A percentile compares a stretch with the other conserved stretches of the same genome.
Evolutionary conservation across 2,888 invertebrate species (phyloP).

Genomic region (Sarcophaga subvicina): DNA sequence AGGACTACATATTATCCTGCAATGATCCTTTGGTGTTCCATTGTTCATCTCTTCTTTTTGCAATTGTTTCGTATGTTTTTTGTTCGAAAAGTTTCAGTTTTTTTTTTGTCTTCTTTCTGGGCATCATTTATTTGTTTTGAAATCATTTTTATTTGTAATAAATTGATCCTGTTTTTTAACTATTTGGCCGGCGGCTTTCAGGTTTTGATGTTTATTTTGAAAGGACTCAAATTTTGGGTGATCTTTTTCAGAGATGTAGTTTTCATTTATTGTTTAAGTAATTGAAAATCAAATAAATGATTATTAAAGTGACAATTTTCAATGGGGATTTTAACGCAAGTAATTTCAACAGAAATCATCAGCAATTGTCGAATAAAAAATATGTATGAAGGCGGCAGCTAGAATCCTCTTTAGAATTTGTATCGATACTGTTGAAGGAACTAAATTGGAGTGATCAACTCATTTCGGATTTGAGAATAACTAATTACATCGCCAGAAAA

Average conservation of each 20-base stretch:
- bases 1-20: constrained; percentile 29
- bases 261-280: constrained; percentile 5
- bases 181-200: constrained; percentile 28
- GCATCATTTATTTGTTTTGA: constrained; percentile 16
- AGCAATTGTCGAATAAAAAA: no score
- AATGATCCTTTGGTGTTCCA: constrained; percentile 56
- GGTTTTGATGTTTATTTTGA: constrained; percentile 29
- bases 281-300: constrained; percentile 27
- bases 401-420: no score
- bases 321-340: constrained; percentile 28
- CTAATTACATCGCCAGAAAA: no score
- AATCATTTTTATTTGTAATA: constrained; percentile 43
- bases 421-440: no score
- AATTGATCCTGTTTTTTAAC: constrained; percentile 40
- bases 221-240: constrained; percentile 30
- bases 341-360: not conserved
- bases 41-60: constrained; percentile 52
- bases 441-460: no score
- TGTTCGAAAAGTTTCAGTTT: not conserved
- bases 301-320: constrained; percentile 30
- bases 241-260: not conserved
- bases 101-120: constrained; percentile 4
- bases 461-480: no score
- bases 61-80: constrained; percentile 35
- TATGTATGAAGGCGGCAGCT: no score